phyloP scores from a whole-genome alignment of 2,888 invertebrate genomes.

The Sphaerophoria taeniata region DNA sequence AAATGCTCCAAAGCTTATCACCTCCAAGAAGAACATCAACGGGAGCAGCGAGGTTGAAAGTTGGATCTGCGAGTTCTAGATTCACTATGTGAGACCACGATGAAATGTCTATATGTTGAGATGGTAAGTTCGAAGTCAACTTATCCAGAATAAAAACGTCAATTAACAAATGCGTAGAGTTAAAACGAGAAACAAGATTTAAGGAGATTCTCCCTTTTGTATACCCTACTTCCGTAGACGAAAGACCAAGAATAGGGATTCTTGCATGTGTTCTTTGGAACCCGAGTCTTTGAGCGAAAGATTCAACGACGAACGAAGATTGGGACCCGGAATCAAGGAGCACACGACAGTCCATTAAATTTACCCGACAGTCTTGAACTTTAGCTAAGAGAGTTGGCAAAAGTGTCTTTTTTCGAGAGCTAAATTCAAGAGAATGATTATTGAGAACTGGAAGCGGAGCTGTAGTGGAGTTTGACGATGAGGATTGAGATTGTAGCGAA shows the following conservation, averaged over 20 bases:
- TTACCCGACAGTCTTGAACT: slow-evolving; percentile 4
- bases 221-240: slow-evolving; percentile 17
- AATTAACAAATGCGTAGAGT: background rate
- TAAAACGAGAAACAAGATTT: background rate
- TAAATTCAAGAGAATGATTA: background rate
- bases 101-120: slow-evolving; percentile 1
- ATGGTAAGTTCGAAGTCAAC: slow-evolving; percentile 29
- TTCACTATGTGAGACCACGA: background rate
- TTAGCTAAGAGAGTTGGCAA: slow-evolving; percentile 16
- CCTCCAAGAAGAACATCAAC: slow-evolving; percentile 16
- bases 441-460: background rate
- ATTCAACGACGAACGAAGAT: slow-evolving; percentile 14
- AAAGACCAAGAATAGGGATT: slow-evolving; percentile 16
- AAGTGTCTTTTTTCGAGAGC: background rate
- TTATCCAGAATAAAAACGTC: slow-evolving; percentile 11
- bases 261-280: slow-evolving; percentile 11
- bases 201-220: slow-evolving; percentile 28
- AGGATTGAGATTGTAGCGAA: background rate
- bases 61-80: slow-evolving; percentile 43
- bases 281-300: slow-evolving; percentile 9
- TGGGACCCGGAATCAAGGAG: slow-evolving; percentile 27
- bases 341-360: slow-evolving; percentile 8
- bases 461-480: background rate
- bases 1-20: background rate
- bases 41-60: background rate